Base-by-base conservation (phyloP, 2,888 invertebrate genomes). In the Bhutanitis thaidina region DNA sequence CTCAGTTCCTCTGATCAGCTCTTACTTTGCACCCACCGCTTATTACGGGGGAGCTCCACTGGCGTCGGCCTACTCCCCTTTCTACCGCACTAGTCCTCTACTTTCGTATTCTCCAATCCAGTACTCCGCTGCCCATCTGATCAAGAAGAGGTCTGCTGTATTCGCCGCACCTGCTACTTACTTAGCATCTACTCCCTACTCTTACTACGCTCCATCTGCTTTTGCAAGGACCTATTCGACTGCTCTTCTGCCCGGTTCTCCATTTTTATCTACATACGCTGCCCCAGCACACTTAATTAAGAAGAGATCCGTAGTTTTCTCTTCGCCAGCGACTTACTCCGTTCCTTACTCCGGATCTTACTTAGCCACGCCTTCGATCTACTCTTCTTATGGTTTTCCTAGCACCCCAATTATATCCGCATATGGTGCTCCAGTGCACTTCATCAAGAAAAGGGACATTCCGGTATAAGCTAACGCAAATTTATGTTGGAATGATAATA, bases 91-190 rank as follows among this genome's bases (percentile, higher is more conserved):
- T 5, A 35, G 10, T 14, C 35, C 35, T 14, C 35, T 35, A 4
- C 8, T 14, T 1, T 3, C 30, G 4, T 32, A 32, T 32, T 32
- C 30, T 1, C 30, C 30, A 32, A 3, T 3, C 30, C 30, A 32
- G n/a, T 32, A 32, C 30, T n/a, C 30, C 2, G 38, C 38, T 39
- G 32, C 45, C 0, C 62, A 64, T 36, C 38, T 59, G 43, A 63
- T 64, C 64, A 72, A 73, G 62, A 88, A 88, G 65, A 77, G 88
- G 29, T 84, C 86, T 0, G 79, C 69, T n/a, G 27, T 16, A 15
- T 37, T 45, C 16, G 13, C 15, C 37, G 71, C 50, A 13, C 53
- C 56, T 13, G n/a, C 57, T 9, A 45, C 56, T 1, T 61, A 58
- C 53, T 45, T 76, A 13, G 58, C 76, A 32, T n/a, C 13, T 20